phyloP scores from a whole-genome alignment of 2,888 invertebrate genomes.

The Diachrysia chrysitis region DNA sequence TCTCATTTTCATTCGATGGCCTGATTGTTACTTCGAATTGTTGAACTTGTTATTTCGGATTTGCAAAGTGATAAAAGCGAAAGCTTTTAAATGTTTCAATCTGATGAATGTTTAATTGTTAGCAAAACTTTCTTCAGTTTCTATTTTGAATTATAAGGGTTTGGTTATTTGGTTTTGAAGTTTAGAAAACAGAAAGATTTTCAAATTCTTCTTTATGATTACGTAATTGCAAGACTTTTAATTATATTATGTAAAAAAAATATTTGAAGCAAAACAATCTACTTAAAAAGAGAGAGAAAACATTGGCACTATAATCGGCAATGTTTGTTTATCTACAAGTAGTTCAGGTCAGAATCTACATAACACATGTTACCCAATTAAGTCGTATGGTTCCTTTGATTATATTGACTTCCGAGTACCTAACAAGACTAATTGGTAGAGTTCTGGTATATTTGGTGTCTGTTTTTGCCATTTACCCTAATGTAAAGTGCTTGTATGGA shows the following conservation, averaged over 20 bases:
- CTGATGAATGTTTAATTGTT: slow-evolving; percentile 49
- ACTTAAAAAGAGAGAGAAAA: not conserved
- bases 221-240: not conserved
- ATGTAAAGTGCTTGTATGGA: not conserved
- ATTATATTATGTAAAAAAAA: not conserved
- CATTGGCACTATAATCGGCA: not conserved
- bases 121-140: slow-evolving; percentile 48
- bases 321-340: not conserved
- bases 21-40: slow-evolving; percentile 25
- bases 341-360: not conserved
- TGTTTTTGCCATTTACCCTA: not conserved
- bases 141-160: slow-evolving; percentile 40
- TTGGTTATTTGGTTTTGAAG: slow-evolving; percentile 37
- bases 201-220: slow-evolving; percentile 27
- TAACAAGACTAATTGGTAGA: not conserved
- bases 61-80: slow-evolving; percentile 35
- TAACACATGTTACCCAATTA: slow-evolving; percentile 3
- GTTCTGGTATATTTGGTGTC: not conserved
- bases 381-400: slow-evolving; percentile 4
- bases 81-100: slow-evolving; percentile 50
- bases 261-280: not conserved
- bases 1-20: slow-evolving; percentile 21
- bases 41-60: slow-evolving; percentile 35
- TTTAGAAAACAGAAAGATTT: slow-evolving; percentile 24
- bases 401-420: slow-evolving; percentile 4